A percentile compares a stretch with the other conserved stretches of the same genome.
Evolutionary conservation across 2,113 vertebrate genomes (phyloP).

Genomic region (Phocoena phocoena): DNA sequence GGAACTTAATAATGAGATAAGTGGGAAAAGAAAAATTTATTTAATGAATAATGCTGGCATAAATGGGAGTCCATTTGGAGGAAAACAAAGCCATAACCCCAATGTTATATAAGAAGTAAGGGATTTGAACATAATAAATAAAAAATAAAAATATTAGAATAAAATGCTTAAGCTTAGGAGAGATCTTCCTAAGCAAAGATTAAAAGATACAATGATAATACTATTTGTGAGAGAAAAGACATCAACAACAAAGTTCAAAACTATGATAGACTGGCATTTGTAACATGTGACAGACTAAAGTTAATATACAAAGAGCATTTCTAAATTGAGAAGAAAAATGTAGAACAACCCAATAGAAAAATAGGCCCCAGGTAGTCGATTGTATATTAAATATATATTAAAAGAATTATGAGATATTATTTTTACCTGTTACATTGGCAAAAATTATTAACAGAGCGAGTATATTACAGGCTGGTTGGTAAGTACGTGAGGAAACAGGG

Average conservation of each 20-base stretch:
- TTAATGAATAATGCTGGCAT: not conserved
- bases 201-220: not conserved
- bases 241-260: not conserved
- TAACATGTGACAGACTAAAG: not conserved
- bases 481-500: not conserved
- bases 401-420: not conserved
- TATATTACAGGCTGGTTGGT: not conserved
- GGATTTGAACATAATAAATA: not conserved
- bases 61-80: not conserved
- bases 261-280: not conserved
- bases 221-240: not conserved
- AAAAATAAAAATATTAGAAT: constrained; percentile 46
- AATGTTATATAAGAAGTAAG: not conserved
- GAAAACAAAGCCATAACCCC: not conserved
- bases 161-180: not conserved
- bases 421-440: not conserved
- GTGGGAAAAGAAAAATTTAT: not conserved
- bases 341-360: not conserved
- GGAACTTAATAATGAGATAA: not conserved
- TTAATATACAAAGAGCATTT: not conserved
- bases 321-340: not conserved
- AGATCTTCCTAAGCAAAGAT: constrained; percentile 10
- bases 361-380: not conserved
- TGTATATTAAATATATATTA: not conserved
- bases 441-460: not conserved